phyloP scores from a whole-genome alignment of 2,888 invertebrate species.

The Aquatica leii region DNA sequence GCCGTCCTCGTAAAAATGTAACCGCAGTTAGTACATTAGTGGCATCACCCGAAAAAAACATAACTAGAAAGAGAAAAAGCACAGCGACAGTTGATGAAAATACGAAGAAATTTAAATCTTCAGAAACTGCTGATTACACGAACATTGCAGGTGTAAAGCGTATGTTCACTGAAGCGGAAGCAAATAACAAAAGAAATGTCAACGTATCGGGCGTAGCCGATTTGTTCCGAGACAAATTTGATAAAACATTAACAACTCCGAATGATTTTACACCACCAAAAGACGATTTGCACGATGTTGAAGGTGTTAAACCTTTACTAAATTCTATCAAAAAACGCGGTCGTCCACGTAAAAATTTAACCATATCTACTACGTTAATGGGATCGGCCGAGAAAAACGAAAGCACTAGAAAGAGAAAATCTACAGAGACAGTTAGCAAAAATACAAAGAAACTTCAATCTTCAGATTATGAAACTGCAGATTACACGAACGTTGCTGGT shows the following conservation, averaged over 20 bases:
- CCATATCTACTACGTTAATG: conserved; percentile 46
- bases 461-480: conserved; percentile 45
- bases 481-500: conserved; percentile 54
- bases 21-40: conserved; percentile 12
- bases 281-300: conserved; percentile 57
- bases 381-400: too few relatives aligned
- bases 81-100: too few relatives aligned
- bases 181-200: neutral
- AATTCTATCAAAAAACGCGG: conserved; percentile 38
- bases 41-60: too few relatives aligned
- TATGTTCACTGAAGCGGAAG: conserved; percentile 26
- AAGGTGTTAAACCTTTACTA: conserved; percentile 57
- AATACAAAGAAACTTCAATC: too few relatives aligned
- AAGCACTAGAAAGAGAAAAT: too few relatives aligned
- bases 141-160: conserved; percentile 55
- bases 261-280: conserved; percentile 45
- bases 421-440: conserved; percentile 53
- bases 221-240: conserved; percentile 11
- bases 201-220: conserved; percentile 17
- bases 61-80: too few relatives aligned
- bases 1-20: conserved; percentile 33
- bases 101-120: too few relatives aligned
- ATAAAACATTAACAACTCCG: conserved; percentile 30
- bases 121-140: conserved; percentile 51
- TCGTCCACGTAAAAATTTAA: conserved; percentile 5